phyloP scores from a whole-genome alignment of 1,140 invertebrate genomes.

The Coenobita brevimanus region DNA sequence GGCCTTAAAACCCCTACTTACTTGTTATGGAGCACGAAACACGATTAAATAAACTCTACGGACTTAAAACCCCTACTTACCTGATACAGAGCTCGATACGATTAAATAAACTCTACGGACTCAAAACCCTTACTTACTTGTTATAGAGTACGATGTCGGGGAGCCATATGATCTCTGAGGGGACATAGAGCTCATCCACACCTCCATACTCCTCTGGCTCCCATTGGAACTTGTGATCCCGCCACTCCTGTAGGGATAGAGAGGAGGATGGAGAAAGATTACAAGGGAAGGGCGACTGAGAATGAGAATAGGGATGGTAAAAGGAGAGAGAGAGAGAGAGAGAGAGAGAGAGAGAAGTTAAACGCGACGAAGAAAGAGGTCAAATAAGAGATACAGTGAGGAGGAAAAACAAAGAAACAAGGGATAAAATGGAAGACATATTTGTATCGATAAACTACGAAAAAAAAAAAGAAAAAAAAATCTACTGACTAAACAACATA shows the following conservation, averaged over 20 bases:
- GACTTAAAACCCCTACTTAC: background rate
- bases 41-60: no score
- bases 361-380: background rate
- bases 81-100: background rate
- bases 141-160: constrained; percentile 98
- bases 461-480: background rate
- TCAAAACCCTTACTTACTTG: constrained; percentile 79
- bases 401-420: background rate
- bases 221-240: constrained; percentile 98
- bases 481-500: background rate
- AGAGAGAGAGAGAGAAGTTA: background rate
- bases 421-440: background rate
- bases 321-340: background rate
- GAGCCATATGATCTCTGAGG: constrained; percentile 94
- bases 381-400: background rate
- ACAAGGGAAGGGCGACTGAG: background rate
- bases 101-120: no score
- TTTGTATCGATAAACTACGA: background rate
- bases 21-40: constrained; percentile 98
- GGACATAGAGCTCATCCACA: constrained; percentile 92
- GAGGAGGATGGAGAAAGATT: background rate
- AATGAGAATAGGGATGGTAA: background rate
- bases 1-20: constrained; percentile 72
- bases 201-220: constrained; percentile 96
- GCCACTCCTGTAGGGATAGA: constrained; percentile 75